Percentiles rank a stretch among this genome's conserved stretches.
phyloP scores from a whole-genome alignment of 2,113 vertebrate species.

The Genyomyrus donnyi region DNA sequence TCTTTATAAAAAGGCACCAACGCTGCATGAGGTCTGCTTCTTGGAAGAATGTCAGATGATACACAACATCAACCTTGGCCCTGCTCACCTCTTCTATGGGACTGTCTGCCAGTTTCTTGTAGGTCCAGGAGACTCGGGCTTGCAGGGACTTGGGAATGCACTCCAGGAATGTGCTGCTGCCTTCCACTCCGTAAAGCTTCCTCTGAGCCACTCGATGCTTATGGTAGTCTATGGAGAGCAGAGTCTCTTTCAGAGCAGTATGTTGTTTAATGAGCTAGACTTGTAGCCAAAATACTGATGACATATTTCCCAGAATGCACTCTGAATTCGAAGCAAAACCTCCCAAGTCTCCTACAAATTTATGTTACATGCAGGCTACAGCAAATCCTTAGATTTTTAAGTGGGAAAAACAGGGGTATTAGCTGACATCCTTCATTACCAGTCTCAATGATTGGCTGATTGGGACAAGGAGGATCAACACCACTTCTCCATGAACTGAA shows the following conservation, averaged over 20 bases:
- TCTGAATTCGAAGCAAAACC: neutral
- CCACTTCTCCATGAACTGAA: neutral
- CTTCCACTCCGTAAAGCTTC: constrained; percentile 83
- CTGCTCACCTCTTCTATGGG: constrained; percentile 67
- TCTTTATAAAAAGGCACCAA: neutral
- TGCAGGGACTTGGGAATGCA: constrained; percentile 91
- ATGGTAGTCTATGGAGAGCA: constrained; percentile 63
- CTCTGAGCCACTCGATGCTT: constrained; percentile 67
- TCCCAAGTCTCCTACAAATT: neutral
- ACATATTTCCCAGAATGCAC: neutral
- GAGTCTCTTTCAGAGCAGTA: neutral
- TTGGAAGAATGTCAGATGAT: neutral
- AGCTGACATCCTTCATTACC: neutral
- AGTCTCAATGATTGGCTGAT: neutral
- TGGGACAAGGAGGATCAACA: neutral
- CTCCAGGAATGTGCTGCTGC: constrained; percentile 85
- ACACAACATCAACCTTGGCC: neutral
- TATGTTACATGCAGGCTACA: neutral
- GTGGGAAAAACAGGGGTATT: neutral
- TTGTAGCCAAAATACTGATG: neutral
- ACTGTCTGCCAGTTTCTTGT: constrained; percentile 66
- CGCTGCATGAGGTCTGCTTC: neutral
- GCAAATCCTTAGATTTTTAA: neutral
- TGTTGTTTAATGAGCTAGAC: neutral
- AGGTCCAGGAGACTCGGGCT: constrained; percentile 80